Evolutionary conservation across 2,797 vertebrate genomes (phyloP), one percentile per base, ranked within the genome.

Genomic region (Periophthalmus magnuspinnatus): DNA sequence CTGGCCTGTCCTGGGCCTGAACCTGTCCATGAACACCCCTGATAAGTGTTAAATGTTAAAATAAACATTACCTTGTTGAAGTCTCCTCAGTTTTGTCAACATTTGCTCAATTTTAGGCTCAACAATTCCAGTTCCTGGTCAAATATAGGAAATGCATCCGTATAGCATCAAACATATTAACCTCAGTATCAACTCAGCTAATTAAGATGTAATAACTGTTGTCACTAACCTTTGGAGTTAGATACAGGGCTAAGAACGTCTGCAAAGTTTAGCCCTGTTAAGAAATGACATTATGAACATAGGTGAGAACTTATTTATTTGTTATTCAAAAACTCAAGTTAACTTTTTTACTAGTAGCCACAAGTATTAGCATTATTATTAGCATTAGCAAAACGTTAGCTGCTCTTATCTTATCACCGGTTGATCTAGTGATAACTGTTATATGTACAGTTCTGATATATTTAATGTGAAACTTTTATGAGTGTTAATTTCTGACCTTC

Each of bases 11-110:
- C 38, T 41, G 11, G 13, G 41, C 41, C 13, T 14, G 11, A n/a
- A 11, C 11, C 11, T 41, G 11, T 41, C 14, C 11, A 41, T 41
- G 11, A 41, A 41, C 11, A 38, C 38, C 41, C 13, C 3, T 16
- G 11, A 11, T 45, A 45, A 54, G 21, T 22, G 21, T 41, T 45
- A 45, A 54, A 54, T 22, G 21, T 36, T 45, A 19, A 38, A 62
- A 41, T 47, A 36, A 60, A 33, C 28, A 14, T 1, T 80, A 92
- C 91, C 90, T 85, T 84, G 71, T 70, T 88, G 86, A 16, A 89
- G 74, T 17, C 8, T 79, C 24, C 69, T 79, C 3, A 91, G 68
- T 75, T 85, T 87, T 3, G 10, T 34, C 52, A 73, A 33, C 68
- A 91, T 2, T 21, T 88, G 65, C 14, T 88, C 86, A 33, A 86